Conservation (phyloP, 2,888 invertebrate species). For the Pollenia griseotomentosa region DNA sequence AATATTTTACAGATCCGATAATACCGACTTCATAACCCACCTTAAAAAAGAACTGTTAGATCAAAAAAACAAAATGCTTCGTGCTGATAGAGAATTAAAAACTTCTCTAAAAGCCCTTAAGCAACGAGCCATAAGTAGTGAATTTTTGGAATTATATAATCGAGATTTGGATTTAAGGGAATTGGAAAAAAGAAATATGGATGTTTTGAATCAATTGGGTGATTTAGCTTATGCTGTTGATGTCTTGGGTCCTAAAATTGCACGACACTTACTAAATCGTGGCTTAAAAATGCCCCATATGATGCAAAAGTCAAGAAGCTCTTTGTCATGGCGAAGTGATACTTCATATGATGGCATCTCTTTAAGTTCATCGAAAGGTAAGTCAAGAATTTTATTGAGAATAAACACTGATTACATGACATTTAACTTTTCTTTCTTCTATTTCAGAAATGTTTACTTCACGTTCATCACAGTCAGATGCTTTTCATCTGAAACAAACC, state of each 20-base stretch:
- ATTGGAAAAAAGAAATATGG: conserved; percentile 86
- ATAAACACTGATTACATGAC: conserved; percentile 20
- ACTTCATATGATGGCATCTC: conserved; percentile 75
- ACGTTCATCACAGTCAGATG: conserved; percentile 69
- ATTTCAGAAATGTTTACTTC: conserved; percentile 71
- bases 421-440: neutral
- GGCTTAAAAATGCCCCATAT: conserved; percentile 82
- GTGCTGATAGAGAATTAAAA: conserved; percentile 83
- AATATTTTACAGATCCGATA: conserved; percentile 76
- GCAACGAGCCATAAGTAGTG: conserved; percentile 78
- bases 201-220: conserved; percentile 85
- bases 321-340: conserved; percentile 80
- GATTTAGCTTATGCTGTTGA: conserved; percentile 84
- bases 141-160: conserved; percentile 79
- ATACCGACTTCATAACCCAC: conserved; percentile 79
- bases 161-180: conserved; percentile 86
- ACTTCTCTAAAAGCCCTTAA: conserved; percentile 78
- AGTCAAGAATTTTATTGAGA: conserved; percentile 53
- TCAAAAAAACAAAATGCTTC: conserved; percentile 81
- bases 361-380: conserved; percentile 77
- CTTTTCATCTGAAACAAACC: conserved; percentile 53
- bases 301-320: conserved; percentile 77
- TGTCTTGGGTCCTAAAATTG: conserved; percentile 79
- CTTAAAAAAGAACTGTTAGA: conserved; percentile 82
- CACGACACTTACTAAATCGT: conserved; percentile 79